phyloP scores from a whole-genome alignment of 1,140 invertebrate genomes.

The Eufriesea mexicana region DNA sequence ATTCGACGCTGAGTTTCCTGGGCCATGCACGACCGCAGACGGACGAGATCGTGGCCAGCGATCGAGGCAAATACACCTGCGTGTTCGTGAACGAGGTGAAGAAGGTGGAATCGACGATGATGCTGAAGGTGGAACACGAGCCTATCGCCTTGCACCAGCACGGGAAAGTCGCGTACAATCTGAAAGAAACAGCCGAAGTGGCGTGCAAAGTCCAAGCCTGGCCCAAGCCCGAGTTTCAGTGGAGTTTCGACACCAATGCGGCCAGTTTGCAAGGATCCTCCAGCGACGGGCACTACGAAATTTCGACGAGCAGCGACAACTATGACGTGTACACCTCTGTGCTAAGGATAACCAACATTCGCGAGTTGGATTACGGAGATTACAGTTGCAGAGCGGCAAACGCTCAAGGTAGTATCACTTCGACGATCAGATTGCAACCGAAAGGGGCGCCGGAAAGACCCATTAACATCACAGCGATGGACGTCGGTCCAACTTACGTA shows the following conservation, averaged over 20 bases:
- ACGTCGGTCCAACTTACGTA: conserved; percentile 89
- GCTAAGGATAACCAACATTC: conserved; percentile 89
- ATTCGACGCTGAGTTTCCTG: conserved; percentile 91
- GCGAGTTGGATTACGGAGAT: conserved; percentile 92
- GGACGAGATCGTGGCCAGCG: conserved; percentile 90
- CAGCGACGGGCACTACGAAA: conserved; percentile 93
- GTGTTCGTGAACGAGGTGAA: conserved; percentile 95
- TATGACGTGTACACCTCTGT: conserved; percentile 94
- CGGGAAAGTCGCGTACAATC: conserved; percentile 94
- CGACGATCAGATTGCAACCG: conserved; percentile 90
- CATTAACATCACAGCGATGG: conserved; percentile 86
- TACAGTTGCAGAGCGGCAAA: conserved; percentile 94
- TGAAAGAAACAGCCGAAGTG: conserved; percentile 91
- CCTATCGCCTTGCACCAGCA: conserved; percentile 93
- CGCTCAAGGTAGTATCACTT: conserved; percentile 88
- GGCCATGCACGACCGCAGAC: conserved; percentile 88
- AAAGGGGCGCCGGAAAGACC: conserved; percentile 94
- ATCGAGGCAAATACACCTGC: conserved; percentile 94
- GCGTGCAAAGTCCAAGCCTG: conserved; percentile 95
- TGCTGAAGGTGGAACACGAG: conserved; percentile 94
- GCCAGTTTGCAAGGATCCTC: conserved; percentile 87
- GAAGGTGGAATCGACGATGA: conserved; percentile 92
- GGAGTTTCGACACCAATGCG: conserved; percentile 90
- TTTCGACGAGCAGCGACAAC: conserved; percentile 89
- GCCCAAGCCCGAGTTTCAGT: conserved; percentile 95